A percentile compares a stretch with the other conserved stretches of the same genome.
phyloP scores from a whole-genome alignment of 2,888 invertebrate genomes.

The Graphium colonna region DNA sequence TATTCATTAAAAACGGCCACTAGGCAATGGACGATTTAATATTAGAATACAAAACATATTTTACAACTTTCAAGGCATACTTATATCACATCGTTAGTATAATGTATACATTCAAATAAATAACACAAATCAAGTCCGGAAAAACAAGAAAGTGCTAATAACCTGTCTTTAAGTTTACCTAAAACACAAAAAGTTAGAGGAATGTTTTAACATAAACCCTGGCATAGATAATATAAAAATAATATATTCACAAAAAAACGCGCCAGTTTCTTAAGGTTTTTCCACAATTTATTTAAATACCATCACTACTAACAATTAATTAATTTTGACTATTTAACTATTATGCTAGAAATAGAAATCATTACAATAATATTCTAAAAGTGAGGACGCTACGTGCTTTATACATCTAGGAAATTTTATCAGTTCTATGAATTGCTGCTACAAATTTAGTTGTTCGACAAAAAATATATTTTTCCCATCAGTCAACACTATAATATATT shows the following conservation, averaged over 20 bases:
- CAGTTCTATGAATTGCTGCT: no score
- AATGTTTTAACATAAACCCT: constrained; percentile 22
- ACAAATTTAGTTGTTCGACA: neutral
- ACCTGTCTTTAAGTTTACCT: no score
- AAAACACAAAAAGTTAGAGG: no score
- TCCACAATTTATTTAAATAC: constrained; percentile 42
- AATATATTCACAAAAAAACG: no score
- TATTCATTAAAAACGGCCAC: constrained; percentile 1
- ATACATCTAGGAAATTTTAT: neutral
- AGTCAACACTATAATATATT: neutral
- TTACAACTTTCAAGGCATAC: constrained; percentile 53
- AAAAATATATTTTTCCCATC: neutral
- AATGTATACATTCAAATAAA: constrained; percentile 25
- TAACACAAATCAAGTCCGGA: constrained; percentile 19
- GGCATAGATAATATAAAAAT: constrained; percentile 45
- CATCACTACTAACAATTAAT: constrained; percentile 32
- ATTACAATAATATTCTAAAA: constrained; percentile 16
- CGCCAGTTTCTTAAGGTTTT: no score
- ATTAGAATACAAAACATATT: constrained; percentile 26
- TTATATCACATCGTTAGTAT: constrained; percentile 60
- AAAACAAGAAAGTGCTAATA: constrained; percentile 3
- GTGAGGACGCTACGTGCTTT: neutral
- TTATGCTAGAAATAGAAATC: constrained; percentile 47
- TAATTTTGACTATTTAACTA: constrained; percentile 68
- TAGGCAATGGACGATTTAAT: neutral